Percentiles rank a stretch among this genome's conserved stretches.
Conservation (phyloP, 2,113 vertebrate species). For the Pandion haliaetus region DNA sequence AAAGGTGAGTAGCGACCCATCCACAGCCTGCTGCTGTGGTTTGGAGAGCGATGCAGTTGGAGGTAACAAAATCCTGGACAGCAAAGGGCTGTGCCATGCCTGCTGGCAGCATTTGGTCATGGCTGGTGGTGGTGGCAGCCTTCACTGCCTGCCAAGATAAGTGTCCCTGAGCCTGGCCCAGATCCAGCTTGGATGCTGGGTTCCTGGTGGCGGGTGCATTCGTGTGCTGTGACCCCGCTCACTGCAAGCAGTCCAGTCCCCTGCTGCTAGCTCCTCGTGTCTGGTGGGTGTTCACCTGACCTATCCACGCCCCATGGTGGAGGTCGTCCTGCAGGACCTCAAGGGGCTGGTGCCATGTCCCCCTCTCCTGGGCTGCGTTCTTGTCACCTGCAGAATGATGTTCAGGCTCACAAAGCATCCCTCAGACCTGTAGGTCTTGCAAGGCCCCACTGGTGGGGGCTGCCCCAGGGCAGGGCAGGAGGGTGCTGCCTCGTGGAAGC, state of each 20-base stretch:
- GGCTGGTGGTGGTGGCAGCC: background rate
- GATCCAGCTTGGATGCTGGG: background rate
- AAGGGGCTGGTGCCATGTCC: background rate
- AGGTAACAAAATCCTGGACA: background rate
- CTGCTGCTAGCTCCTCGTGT: background rate
- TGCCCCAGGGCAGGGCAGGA: no score
- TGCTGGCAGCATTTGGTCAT: background rate
- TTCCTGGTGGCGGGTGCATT: background rate
- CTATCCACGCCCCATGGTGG: rapidly evolving
- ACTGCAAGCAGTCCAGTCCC: background rate
- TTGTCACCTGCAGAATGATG: background rate
- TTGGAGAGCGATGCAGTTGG: rapidly evolving
- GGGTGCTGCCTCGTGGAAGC: background rate
- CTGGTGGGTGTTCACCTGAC: background rate
- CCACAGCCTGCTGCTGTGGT: background rate
- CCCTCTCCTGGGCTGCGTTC: background rate
- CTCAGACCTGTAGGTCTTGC: background rate
- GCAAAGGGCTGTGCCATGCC: background rate
- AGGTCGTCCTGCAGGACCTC: background rate
- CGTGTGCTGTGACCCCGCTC: rapidly evolving
- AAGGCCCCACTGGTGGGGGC: background rate
- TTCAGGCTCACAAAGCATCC: background rate
- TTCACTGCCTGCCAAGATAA: background rate
- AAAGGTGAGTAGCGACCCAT: background rate
- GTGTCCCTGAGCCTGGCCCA: background rate